These are phyloP conservation scores for Mobula birostris DNA, from an alignment of 2,113 vertebrate genomes.

Conservation along the genomic window DNA sequence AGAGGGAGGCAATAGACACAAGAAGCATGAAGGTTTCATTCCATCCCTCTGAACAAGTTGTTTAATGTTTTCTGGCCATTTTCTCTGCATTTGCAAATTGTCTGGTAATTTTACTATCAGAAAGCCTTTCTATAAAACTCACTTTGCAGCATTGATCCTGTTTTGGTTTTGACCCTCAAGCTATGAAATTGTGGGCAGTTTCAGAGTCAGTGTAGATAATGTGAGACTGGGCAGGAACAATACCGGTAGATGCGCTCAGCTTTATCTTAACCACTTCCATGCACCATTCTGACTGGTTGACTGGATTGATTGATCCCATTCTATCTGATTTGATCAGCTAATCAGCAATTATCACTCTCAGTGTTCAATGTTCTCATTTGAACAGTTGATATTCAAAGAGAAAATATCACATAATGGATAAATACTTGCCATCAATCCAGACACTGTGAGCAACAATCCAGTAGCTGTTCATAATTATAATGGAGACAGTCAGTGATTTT, in stretches of 20 bases:
- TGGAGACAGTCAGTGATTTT: not conserved
- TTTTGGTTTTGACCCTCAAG: not conserved
- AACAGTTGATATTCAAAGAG: not conserved
- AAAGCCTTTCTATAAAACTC: not conserved
- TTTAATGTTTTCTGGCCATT: not conserved
- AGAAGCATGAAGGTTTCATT: not conserved
- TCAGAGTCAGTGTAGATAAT: not conserved
- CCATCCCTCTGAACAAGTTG: not conserved
- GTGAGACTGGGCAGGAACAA: not conserved
- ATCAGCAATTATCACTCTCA: not conserved
- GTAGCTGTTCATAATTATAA: not conserved
- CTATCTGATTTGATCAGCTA: not conserved
- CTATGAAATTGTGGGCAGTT: not conserved
- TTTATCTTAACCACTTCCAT: not conserved
- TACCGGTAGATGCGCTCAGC: not conserved
- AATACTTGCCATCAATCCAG: not conserved
- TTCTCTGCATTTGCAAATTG: not conserved
- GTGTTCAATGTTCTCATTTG: not conserved
- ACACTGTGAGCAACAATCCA: not conserved
- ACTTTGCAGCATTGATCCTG: not conserved
- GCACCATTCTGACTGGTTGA: not conserved
- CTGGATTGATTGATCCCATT: not conserved
- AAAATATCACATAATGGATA: not conserved
- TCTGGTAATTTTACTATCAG: not conserved
- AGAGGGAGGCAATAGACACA: not conserved